Percentiles rank a stretch among this genome's conserved stretches.
Evolutionary conservation across 2,113 vertebrate species (phyloP).

Genomic region (Planiliza haematocheilus): DNA sequence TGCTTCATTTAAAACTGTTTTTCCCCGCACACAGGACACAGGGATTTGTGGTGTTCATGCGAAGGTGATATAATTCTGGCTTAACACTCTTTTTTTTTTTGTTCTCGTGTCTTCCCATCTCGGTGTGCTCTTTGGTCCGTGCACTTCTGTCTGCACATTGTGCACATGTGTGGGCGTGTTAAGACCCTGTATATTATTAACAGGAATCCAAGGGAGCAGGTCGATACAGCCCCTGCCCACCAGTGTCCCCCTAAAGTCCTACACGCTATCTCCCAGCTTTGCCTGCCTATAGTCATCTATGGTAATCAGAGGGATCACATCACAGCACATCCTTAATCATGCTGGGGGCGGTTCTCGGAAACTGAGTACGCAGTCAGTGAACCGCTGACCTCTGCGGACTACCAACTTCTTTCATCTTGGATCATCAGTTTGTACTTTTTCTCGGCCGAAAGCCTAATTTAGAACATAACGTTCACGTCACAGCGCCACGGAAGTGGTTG

Average conservation of each 20-base stretch:
- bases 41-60: not conserved
- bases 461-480: slow-evolving; percentile 25
- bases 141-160: slow-evolving; percentile 44
- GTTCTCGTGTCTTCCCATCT: slow-evolving; percentile 21
- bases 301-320: slow-evolving; percentile 77
- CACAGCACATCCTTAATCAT: slow-evolving; percentile 78
- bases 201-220: slow-evolving; percentile 68
- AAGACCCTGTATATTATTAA: slow-evolving; percentile 80
- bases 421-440: slow-evolving; percentile 51
- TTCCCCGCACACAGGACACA: slow-evolving; percentile 19
- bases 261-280: slow-evolving; percentile 65
- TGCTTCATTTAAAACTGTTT: slow-evolving; percentile 33
- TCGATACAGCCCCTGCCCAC: slow-evolving; percentile 77
- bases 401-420: slow-evolving; percentile 60
- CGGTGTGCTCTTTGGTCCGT: slow-evolving; percentile 6
- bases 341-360: slow-evolving; percentile 69
- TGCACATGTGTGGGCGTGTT: slow-evolving; percentile 74
- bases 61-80: too few species aligned
- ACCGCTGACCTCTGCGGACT: slow-evolving; percentile 58
- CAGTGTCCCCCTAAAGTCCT: slow-evolving; percentile 71
- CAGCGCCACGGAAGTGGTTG: slow-evolving; percentile 10
- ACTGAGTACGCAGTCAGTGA: slow-evolving; percentile 53
- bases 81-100: slow-evolving; percentile 25
- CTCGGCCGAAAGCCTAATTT: slow-evolving; percentile 38
- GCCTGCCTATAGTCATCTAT: slow-evolving; percentile 60